phyloP scores from a whole-genome alignment of 2,113 vertebrate genomes.

The Kryptolebias marmoratus region DNA sequence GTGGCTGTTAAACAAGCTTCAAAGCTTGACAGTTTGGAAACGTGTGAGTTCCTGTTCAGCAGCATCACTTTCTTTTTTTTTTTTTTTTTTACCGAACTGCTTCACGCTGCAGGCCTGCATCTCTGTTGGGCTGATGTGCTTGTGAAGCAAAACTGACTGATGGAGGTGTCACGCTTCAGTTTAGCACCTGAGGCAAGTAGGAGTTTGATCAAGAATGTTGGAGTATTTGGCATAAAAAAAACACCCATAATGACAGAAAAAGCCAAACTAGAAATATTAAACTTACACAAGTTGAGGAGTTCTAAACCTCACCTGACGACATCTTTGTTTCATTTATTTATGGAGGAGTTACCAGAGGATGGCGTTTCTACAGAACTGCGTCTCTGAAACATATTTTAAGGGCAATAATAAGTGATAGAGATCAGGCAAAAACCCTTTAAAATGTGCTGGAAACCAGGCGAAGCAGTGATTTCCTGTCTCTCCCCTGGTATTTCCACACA shows the following conservation, averaged over 20 bases:
- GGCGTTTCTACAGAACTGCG: background rate
- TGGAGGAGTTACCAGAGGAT: conserved; percentile 13
- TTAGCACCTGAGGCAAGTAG: background rate
- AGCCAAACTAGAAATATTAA: background rate
- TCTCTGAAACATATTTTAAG: conserved; percentile 48
- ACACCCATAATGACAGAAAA: background rate
- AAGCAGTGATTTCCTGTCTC: conserved; percentile 40
- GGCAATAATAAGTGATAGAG: conserved; percentile 55
- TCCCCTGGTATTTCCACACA: conserved; percentile 50
- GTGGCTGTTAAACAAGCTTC: background rate
- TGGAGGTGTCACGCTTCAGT: background rate
- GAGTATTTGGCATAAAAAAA: too few relatives aligned
- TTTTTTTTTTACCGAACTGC: background rate
- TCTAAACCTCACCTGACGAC: conserved; percentile 9
- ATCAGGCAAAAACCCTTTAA: conserved; percentile 54
- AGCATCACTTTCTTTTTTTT: background rate
- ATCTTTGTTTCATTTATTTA: conserved; percentile 4
- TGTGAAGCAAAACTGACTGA: conserved; percentile 8
- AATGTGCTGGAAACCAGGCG: conserved; percentile 24
- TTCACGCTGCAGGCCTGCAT: background rate
- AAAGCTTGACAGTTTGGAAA: background rate
- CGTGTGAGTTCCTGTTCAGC: conserved; percentile 15
- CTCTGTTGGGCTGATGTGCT: background rate
- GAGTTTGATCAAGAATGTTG: conserved; percentile 2
- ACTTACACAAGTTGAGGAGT: background rate